Percentiles rank a stretch among this genome's conserved stretches.
Conservation (phyloP, 2,888 invertebrate genomes). For the Meiosimyza platycephala region DNA sequence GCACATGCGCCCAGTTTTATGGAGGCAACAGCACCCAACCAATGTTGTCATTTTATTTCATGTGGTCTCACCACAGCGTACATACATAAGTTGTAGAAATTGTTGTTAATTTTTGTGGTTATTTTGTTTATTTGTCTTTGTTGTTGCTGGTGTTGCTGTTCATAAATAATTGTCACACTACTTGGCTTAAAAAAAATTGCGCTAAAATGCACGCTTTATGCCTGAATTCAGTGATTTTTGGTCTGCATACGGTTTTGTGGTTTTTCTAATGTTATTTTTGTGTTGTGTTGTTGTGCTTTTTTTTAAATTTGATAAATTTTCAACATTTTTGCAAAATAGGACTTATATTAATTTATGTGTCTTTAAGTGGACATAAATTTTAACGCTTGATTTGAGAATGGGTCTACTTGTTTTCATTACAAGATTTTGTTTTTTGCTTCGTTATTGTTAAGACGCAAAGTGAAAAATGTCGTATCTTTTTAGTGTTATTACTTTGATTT, state of each 20-base stretch:
- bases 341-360: conserved; percentile 20
- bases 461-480: no score
- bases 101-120: background rate
- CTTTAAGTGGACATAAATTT: background rate
- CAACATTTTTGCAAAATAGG: conserved; percentile 39
- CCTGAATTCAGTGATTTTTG: background rate
- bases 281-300: conserved; percentile 1
- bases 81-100: background rate
- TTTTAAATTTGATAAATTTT: conserved; percentile 18
- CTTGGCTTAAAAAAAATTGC: background rate
- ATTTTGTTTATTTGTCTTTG: background rate
- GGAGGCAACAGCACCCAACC: background rate
- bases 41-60: background rate
- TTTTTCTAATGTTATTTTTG: conserved; percentile 19
- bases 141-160: background rate
- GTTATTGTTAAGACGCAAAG: no score
- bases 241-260: background rate
- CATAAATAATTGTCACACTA: conserved; percentile 18
- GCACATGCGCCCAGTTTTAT: background rate
- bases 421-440: no score
- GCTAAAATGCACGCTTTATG: background rate
- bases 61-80: background rate
- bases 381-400: background rate
- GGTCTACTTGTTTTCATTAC: no score
- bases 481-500: no score